phyloP scores from a whole-genome alignment of 2,113 vertebrate species.

The Chinchilla lanigera region DNA sequence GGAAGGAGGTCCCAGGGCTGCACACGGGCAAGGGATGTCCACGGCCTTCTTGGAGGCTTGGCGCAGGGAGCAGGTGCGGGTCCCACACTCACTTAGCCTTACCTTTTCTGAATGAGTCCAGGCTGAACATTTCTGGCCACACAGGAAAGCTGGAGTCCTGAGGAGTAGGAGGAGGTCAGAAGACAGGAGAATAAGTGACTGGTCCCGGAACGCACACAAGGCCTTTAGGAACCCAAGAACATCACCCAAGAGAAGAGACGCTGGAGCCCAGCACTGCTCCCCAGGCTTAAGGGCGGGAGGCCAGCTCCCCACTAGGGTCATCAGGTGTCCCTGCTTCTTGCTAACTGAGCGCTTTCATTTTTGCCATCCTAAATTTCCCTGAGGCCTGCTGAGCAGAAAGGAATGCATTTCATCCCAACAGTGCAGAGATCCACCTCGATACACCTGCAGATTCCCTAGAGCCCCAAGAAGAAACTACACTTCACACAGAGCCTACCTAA shows the following conservation, averaged over 20 bases:
- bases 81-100: slow-evolving; percentile 44
- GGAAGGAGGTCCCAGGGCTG: background rate
- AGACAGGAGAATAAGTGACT: slow-evolving; percentile 29
- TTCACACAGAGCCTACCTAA: background rate
- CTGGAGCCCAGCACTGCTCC: background rate
- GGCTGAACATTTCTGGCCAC: slow-evolving; percentile 89
- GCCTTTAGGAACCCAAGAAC: background rate
- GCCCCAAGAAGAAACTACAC: slow-evolving; percentile 36
- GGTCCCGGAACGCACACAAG: background rate
- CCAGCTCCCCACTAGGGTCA: background rate
- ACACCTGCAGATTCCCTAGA: background rate
- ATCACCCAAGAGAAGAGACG: background rate
- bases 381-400: slow-evolving; percentile 7
- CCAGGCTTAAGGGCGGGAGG: background rate
- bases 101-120: slow-evolving; percentile 90
- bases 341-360: slow-evolving; percentile 30
- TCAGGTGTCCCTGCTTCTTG: background rate
- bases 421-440: background rate
- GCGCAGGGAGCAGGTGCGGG: background rate
- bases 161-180: slow-evolving; percentile 37
- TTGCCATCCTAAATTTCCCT: background rate
- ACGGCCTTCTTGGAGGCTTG: background rate
- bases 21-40: background rate
- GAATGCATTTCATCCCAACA: background rate
- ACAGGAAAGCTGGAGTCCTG: slow-evolving; percentile 82